Percentiles rank a stretch among this genome's conserved stretches.
Conservation (phyloP, 2,888 invertebrate genomes). For the Agriopis aurantiaria region DNA sequence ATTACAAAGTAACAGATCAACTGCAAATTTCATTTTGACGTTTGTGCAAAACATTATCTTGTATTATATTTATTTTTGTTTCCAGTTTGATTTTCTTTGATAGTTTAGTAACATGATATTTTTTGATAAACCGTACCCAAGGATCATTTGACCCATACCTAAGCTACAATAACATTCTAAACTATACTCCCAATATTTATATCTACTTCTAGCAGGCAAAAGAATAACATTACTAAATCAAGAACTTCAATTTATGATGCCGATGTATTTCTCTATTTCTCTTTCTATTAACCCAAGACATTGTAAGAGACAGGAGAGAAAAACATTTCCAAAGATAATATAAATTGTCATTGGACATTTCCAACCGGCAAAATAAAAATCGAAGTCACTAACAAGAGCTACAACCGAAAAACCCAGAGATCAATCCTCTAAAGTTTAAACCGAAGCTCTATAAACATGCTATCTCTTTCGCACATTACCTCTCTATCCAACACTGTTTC, state of each 20-base stretch:
- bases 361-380: neutral
- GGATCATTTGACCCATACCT: neutral
- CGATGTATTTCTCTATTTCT: neutral
- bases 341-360: too few relatives aligned
- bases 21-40: neutral
- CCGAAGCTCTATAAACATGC: slow-evolving; percentile 53
- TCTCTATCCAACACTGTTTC: slow-evolving; percentile 88
- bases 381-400: slow-evolving; percentile 17
- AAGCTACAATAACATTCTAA: neutral
- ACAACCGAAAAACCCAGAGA: slow-evolving; percentile 45
- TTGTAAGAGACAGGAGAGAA: neutral
- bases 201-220: slow-evolving; percentile 7
- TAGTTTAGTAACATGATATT: neutral
- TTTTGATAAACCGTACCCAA: slow-evolving; percentile 14
- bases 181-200: neutral
- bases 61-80: neutral
- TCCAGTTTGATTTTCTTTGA: neutral
- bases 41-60: neutral
- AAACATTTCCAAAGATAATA: neutral
- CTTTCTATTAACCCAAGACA: neutral
- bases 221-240: neutral
- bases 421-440: slow-evolving; percentile 13
- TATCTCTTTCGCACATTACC: slow-evolving; percentile 86
- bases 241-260: neutral
- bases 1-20: neutral